Base-by-base conservation (phyloP, 2,888 invertebrate genomes). In the Campaea margaritaria region DNA sequence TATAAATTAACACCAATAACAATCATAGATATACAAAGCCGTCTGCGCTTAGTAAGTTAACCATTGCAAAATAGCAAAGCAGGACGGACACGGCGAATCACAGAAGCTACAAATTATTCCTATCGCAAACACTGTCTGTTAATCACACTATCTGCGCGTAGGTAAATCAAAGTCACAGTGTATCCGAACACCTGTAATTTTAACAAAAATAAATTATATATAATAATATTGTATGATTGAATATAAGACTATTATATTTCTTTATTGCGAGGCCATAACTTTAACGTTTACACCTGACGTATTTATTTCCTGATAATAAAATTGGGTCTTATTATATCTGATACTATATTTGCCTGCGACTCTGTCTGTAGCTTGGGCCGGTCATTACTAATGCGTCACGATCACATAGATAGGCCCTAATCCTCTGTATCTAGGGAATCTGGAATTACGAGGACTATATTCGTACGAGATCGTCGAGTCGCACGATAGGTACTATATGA, bases 211-310 rank as follows among this genome's bases (percentile, higher is more conserved):
- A 67, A 58, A 67, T 63, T 54, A 64, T 64, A 59, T 51, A 58
- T 67, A 72, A 72, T 73, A 72, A 71, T 67, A 71, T 64, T 50
- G 54, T 65, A 59, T 63, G 75, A 81, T 79, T 80, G 76, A 77
- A 82, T 76, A 72, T 72, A 68, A 76, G 67, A 69, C 71, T 64
- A 64, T n/a, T 66, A 67, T 71, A 69, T 70, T 70, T 67, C 69
- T 75, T 73, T 63, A 67, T 55, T 62, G 63, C 66, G 58, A 68
- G 63, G 62, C 68, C 69, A 73, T 78, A 75, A 69, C 73, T 65
- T 64, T 61, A 80, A 83, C 81, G 70, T 85, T 84, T 81, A 85
- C 73, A 75, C 69, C 65, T 76, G 72, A 72, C 71, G 72, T 67
- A 62, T 74, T 77, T 75, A 74, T 78, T 77, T 74, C 73, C 78